These are phyloP conservation scores for Rhynchotus rufescens DNA, from an alignment of 2,797 vertebrate genomes.

Conservation along the genomic window DNA sequence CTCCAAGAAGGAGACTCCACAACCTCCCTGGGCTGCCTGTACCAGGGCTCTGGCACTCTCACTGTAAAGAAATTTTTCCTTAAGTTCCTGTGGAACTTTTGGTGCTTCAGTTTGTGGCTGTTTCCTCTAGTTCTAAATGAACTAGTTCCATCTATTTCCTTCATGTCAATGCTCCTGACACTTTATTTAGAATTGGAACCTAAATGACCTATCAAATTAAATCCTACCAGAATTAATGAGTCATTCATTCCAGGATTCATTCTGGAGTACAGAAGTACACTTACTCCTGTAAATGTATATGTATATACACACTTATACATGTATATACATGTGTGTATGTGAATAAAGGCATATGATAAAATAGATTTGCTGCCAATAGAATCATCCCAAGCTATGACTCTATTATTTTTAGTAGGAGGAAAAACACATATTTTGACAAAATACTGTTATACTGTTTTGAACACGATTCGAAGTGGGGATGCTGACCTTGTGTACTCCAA, in stretches of 20 bases:
- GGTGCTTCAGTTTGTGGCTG: no score
- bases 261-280: neutral
- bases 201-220: neutral
- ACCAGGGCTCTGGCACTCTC: no score
- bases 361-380: neutral
- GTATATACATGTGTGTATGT: accelerated
- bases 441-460: neutral
- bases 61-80: no score
- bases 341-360: neutral
- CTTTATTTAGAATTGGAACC: neutral
- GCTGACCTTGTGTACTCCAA: neutral
- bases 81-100: no score
- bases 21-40: no score
- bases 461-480: neutral
- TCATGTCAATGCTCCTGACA: neutral
- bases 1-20: no score
- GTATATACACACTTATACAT: accelerated
- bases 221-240: slow-evolving; percentile 10
- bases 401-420: neutral
- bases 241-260: slow-evolving; percentile 30
- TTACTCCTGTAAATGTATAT: neutral
- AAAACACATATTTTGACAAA: neutral
- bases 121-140: no score
- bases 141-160: no score
- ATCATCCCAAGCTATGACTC: neutral